Evolutionary conservation across 2,113 vertebrate genomes (phyloP), one percentile per base, ranked within the genome.

Genomic region (Pseudopodoces humilis): DNA sequence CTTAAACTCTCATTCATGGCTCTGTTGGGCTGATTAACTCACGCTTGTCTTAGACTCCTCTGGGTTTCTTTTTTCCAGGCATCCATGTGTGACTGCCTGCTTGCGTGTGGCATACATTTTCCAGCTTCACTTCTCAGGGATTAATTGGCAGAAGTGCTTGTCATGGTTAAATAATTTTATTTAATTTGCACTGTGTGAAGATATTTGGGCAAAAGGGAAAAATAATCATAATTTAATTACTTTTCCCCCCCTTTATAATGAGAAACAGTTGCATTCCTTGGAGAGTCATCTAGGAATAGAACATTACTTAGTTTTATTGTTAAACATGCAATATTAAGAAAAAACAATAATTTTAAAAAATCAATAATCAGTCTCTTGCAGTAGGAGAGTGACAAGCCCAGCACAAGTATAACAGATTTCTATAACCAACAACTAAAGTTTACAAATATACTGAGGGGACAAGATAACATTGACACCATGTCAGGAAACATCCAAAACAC

Each of bases 201-300:
- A 77, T 93, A 95, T 94, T 97, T 96, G 86, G 53, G 76, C 41
- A 94, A 95, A 97, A 92, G 79, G 85, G n/a, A 95, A 97, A 95
- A 97, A 96, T 94, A 97, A 97, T 96, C 95, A 95, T 94, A 91
- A 94, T 92, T 95, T 96, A 96, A 97, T 96, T 95, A 94, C 35
- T 75, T 81, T 33, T 7, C 1, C 1, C 10, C 28, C 49, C 30
- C 13, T 53, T 94, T 50, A n/a, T 90, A 97, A 96, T 84, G 62
- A 96, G 95, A 87, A 94, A 74, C 80, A 95, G 75, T 95, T 95
- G 92, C 39, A 84, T 70, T 92, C 93, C 68, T 92, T 85, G 86
- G 70, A 95, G 76, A 94, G 81, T 79, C 77, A 71, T 88, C 62
- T 97, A 46, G 83, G 75, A 94, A 72, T 71, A 53, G 15, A 94